A percentile compares a stretch with the other conserved stretches of the same genome.
phyloP scores from a whole-genome alignment of 2,797 vertebrate species.

The Corythornis leucogaster region DNA sequence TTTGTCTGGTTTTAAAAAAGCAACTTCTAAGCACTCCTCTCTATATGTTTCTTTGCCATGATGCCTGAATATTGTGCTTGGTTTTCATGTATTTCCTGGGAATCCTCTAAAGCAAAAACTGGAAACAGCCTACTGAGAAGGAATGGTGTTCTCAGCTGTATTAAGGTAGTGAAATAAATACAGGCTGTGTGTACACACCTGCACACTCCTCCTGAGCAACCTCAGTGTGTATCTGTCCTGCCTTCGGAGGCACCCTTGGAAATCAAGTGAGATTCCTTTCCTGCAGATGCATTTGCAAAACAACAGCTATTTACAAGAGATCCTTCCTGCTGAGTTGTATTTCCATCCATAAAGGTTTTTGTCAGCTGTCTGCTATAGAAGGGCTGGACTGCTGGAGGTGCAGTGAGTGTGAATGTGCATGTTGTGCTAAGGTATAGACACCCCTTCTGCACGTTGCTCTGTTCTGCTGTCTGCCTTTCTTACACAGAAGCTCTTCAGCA shows the following conservation, averaged over 20 bases:
- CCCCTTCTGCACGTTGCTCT: fast-evolving
- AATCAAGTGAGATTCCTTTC: not conserved
- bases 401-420: not conserved
- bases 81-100: slow-evolving; percentile 10
- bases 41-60: slow-evolving; percentile 11
- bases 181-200: not conserved
- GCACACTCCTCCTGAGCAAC: not conserved
- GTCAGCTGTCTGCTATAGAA: not conserved
- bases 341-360: not conserved
- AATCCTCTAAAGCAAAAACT: slow-evolving; percentile 41
- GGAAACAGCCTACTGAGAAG: not conserved
- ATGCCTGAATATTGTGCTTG: not conserved
- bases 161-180: not conserved
- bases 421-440: not conserved
- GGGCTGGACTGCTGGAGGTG: not conserved
- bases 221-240: not conserved
- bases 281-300: not conserved
- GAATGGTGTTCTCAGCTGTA: not conserved
- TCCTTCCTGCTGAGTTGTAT: not conserved
- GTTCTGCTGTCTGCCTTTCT: not conserved
- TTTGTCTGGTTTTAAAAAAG: slow-evolving; percentile 34
- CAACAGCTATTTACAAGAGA: not conserved
- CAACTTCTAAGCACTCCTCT: slow-evolving; percentile 13
- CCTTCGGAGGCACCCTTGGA: not conserved
- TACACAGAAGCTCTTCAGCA: not conserved